Evolutionary conservation across 2,113 vertebrate species (phyloP).

Genomic region (Myocastor coypus): DNA sequence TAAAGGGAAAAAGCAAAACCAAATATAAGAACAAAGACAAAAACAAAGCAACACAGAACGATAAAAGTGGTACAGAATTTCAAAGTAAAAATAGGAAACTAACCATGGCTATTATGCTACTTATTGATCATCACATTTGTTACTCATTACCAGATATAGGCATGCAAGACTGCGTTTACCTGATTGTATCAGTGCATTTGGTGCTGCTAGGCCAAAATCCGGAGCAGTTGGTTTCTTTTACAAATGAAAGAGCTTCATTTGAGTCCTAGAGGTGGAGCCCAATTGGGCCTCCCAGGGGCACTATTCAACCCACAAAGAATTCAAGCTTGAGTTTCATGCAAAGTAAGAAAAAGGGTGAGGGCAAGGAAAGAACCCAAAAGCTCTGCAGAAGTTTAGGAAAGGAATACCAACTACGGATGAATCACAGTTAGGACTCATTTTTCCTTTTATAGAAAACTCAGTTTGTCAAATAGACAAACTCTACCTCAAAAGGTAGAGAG

Average conservation of each 20-base stretch:
- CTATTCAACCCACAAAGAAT: not conserved
- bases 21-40: no score
- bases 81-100: no score
- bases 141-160: no score
- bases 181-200: not conserved
- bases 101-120: no score
- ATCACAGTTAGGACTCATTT: slow-evolving; percentile 60
- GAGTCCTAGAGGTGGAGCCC: not conserved
- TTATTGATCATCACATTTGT: no score
- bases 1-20: no score
- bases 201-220: not conserved
- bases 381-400: not conserved
- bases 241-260: not conserved
- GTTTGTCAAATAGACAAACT: slow-evolving; percentile 77
- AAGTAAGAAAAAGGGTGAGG: not conserved
- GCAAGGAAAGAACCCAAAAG: not conserved
- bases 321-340: not conserved
- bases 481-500: slow-evolving; percentile 70
- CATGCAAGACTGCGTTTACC: not conserved
- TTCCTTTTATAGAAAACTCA: slow-evolving; percentile 10
- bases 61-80: no score
- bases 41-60: no score
- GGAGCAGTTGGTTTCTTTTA: not conserved
- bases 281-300: not conserved
- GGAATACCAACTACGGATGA: slow-evolving; percentile 62